Conservation (phyloP, 2,113 vertebrate species). For the Corythaixoides concolor region DNA sequence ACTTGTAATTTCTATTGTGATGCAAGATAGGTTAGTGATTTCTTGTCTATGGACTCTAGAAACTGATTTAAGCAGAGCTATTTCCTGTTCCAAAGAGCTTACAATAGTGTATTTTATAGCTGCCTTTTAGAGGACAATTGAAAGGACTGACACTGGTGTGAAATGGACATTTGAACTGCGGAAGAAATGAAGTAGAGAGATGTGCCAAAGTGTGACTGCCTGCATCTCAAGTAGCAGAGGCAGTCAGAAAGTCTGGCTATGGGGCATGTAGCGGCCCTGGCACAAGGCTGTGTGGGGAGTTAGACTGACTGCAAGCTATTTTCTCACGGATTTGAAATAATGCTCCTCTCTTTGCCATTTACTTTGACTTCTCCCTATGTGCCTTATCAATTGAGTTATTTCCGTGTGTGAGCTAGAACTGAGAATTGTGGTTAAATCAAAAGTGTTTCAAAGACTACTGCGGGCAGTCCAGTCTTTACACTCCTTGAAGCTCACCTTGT, state of each 20-base stretch:
- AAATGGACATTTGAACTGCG: neutral
- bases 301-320: neutral
- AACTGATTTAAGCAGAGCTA: neutral
- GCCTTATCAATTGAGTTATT: neutral
- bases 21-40: neutral
- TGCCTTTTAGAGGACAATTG: neutral
- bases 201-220: neutral
- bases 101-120: neutral
- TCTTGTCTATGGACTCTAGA: neutral
- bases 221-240: neutral
- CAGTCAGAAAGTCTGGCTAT: neutral
- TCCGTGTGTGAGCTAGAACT: rapidly evolving
- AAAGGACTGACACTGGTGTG: neutral
- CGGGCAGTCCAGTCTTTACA: neutral
- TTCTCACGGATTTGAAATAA: neutral
- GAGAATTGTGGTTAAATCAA: neutral
- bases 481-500: neutral
- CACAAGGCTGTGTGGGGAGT: neutral
- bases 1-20: neutral
- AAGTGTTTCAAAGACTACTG: neutral
- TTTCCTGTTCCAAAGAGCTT: neutral
- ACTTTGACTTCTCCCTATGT: neutral
- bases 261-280: neutral
- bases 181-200: neutral
- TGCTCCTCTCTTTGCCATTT: neutral